Percentiles rank a stretch among this genome's conserved stretches.
Evolutionary conservation across 2,888 invertebrate species (phyloP).

Genomic region (Holacanthella duospinosa): DNA sequence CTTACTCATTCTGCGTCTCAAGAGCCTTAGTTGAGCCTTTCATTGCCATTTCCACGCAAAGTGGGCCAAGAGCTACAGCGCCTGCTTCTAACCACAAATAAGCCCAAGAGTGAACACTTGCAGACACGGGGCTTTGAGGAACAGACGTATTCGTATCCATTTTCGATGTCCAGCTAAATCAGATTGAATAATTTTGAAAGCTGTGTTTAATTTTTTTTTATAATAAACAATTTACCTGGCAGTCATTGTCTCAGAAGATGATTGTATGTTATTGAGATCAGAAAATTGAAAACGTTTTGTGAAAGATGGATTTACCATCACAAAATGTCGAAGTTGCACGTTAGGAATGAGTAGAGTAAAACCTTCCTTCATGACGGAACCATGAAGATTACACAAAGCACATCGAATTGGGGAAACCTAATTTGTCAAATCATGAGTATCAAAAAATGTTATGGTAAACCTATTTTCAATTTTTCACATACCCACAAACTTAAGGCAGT

Average conservation of each 20-base stretch:
- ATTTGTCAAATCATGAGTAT: conserved; percentile 3
- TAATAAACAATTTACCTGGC: conserved; percentile 22
- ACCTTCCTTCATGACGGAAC: conserved; percentile 78
- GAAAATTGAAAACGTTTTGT: conserved; percentile 37
- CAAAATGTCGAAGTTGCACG: conserved; percentile 56
- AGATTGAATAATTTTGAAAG: not conserved
- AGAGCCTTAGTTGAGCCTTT: conserved; percentile 53
- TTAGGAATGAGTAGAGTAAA: conserved; percentile 74
- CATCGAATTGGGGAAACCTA: conserved; percentile 73
- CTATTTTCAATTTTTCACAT: conserved; percentile 36
- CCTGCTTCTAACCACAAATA: conserved; percentile 79
- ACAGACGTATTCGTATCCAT: conserved; percentile 27
- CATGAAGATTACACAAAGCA: conserved; percentile 89
- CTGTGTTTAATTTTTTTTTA: not conserved
- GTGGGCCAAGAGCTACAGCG: conserved; percentile 75
- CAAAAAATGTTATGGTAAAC: conserved; percentile 12
- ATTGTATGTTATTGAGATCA: conserved; percentile 34
- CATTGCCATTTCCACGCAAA: conserved; percentile 77
- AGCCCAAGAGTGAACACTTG: conserved; percentile 48
- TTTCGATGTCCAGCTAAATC: conserved; percentile 33
- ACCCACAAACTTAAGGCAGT: conserved; percentile 78
- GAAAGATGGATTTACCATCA: conserved; percentile 41
- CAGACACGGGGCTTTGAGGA: conserved; percentile 33
- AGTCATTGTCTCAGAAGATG: conserved; percentile 37
- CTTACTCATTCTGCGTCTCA: conserved; percentile 57